These are phyloP conservation scores for Trematocara caparti DNA, from an alignment of 2,797 vertebrate genomes.

Conservation along the genomic window DNA sequence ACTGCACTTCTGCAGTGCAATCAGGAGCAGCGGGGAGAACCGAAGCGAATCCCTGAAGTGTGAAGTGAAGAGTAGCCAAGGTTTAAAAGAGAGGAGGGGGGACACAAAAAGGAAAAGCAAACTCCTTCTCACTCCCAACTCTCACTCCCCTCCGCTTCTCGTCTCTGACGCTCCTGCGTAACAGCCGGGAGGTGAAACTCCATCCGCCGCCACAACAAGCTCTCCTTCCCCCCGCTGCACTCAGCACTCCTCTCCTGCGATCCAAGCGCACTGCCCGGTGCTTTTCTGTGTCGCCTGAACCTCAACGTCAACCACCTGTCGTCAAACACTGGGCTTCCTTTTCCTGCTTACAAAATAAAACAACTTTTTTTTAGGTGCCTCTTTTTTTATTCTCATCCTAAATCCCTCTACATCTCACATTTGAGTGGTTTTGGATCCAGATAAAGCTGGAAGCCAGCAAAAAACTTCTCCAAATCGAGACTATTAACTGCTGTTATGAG, in stretches of 20 bases:
- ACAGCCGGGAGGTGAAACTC: background rate
- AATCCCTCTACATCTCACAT: no score
- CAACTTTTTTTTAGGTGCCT: no score
- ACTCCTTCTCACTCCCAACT: background rate
- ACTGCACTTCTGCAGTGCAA: background rate
- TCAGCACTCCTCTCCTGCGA: constrained; percentile 9
- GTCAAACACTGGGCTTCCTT: background rate
- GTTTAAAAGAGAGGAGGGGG: background rate
- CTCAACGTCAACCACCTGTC: background rate
- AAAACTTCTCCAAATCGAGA: background rate
- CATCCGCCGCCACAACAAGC: background rate
- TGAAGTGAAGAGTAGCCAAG: constrained; percentile 14
- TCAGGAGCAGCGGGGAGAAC: background rate
- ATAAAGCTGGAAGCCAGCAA: background rate
- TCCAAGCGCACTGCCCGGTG: constrained; percentile 47
- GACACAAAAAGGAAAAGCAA: background rate
- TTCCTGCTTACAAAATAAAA: constrained; percentile 34
- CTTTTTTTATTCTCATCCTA: background rate
- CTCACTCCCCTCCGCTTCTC: background rate
- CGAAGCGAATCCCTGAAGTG: background rate
- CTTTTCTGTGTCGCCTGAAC: background rate
- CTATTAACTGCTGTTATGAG: background rate
- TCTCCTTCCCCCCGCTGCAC: background rate
- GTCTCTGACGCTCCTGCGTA: background rate
- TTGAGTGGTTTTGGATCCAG: background rate